Conservation (phyloP, 2,113 vertebrate genomes). For the Pangasianodon hypophthalmus region DNA sequence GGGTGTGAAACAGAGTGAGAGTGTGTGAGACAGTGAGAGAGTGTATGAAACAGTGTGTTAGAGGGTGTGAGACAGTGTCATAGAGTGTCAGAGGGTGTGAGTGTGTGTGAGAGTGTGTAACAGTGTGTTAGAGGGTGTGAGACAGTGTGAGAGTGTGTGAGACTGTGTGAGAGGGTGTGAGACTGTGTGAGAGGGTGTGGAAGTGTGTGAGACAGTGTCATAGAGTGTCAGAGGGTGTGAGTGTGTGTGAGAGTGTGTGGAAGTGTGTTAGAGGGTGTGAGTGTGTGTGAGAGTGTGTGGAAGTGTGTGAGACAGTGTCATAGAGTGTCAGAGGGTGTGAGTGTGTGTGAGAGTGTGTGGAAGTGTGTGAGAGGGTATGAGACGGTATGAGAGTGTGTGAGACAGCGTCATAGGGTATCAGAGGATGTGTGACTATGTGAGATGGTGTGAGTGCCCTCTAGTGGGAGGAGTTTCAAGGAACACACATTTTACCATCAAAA, state of each 20-base stretch:
- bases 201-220: neutral
- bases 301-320: neutral
- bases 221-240: neutral
- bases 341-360: too few relatives aligned
- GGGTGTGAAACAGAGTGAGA: neutral
- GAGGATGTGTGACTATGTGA: neutral
- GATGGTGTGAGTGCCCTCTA: neutral
- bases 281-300: neutral
- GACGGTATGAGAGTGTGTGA: neutral
- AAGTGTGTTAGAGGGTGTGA: neutral
- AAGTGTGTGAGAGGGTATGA: too few relatives aligned
- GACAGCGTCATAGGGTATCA: accelerated
- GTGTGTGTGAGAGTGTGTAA: neutral
- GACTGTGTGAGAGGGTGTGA: too few relatives aligned
- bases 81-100: neutral
- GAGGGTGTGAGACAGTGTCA: neutral
- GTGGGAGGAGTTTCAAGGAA: neutral
- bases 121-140: neutral
- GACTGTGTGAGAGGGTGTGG: too few relatives aligned
- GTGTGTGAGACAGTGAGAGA: too few relatives aligned
- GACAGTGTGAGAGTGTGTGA: too few relatives aligned
- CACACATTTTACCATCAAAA: neutral
- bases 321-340: neutral
- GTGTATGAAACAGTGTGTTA: too few relatives aligned
- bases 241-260: too few relatives aligned